phyloP scores from a whole-genome alignment of 2,888 invertebrate species.

The Taphrorychus bicolor region DNA sequence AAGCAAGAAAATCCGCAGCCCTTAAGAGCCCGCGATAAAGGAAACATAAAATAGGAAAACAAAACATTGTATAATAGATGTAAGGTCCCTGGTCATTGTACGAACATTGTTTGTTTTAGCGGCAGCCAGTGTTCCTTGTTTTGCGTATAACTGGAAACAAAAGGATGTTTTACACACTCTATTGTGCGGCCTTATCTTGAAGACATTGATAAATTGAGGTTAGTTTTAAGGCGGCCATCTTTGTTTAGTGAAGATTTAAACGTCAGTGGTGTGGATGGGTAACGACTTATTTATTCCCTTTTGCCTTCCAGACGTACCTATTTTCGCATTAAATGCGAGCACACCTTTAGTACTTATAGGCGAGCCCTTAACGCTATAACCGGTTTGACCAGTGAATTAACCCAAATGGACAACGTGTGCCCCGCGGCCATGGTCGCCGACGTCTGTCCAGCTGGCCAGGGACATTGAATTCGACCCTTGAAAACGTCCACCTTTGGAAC shows the following conservation, averaged over 20 bases:
- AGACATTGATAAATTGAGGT: constrained; percentile 63
- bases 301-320: too few relatives aligned
- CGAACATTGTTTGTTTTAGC: constrained; percentile 54
- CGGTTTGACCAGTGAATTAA: background rate
- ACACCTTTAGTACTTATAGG: too few relatives aligned
- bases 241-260: constrained; percentile 48
- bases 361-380: background rate
- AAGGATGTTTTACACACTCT: constrained; percentile 61
- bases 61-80: constrained; percentile 41
- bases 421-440: background rate
- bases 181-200: constrained; percentile 62
- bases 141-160: constrained; percentile 60
- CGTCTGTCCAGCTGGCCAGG: background rate
- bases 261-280: constrained; percentile 28
- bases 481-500: background rate
- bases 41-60: constrained; percentile 38
- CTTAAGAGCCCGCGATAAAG: constrained; percentile 35
- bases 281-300: background rate
- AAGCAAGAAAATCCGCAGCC: constrained; percentile 28
- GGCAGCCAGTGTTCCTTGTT: constrained; percentile 56
- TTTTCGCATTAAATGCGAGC: too few relatives aligned
- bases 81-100: constrained; percentile 58
- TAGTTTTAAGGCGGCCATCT: constrained; percentile 61
- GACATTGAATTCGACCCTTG: background rate
- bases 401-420: background rate